Evolutionary conservation across 2,797 vertebrate species (phyloP).

Genomic region (Triplophysa bombifrons): DNA sequence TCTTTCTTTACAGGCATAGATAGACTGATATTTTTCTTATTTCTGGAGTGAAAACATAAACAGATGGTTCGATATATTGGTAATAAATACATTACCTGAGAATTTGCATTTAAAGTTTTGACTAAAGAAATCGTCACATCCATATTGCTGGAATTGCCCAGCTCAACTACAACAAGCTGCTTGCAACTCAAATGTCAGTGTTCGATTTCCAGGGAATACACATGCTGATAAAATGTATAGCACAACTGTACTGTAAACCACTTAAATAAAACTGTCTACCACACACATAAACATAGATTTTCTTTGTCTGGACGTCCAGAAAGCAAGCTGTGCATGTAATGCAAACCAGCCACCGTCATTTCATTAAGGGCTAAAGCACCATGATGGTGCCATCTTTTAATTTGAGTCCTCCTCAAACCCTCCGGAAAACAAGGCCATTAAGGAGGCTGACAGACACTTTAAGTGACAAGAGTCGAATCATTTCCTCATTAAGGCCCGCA

Average conservation of each 20-base stretch:
- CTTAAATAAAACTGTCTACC: neutral
- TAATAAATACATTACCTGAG: too few species aligned
- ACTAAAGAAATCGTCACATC: neutral
- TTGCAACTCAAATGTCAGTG: neutral
- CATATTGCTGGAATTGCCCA: neutral
- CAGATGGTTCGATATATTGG: too few species aligned
- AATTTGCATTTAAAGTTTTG: too few species aligned
- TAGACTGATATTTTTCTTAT: too few species aligned
- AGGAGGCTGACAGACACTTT: conserved; percentile 64
- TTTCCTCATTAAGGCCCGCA: conserved; percentile 63
- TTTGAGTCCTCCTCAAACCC: conserved; percentile 60
- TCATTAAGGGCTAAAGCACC: conserved; percentile 59
- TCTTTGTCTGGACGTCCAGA: neutral
- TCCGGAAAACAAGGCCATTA: conserved; percentile 69
- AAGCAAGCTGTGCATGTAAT: neutral
- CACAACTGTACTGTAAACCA: neutral
- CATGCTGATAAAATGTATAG: neutral
- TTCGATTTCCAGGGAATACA: neutral
- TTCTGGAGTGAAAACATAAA: too few species aligned
- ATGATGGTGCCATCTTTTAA: conserved; percentile 55
- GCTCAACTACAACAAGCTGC: neutral
- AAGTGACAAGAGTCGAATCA: conserved; percentile 65
- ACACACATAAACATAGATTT: neutral
- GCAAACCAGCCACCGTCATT: conserved; percentile 30
- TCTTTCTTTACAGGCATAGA: too few species aligned